Base-by-base conservation (phyloP, 1,140 invertebrate genomes). In the Triops longicaudatus region DNA sequence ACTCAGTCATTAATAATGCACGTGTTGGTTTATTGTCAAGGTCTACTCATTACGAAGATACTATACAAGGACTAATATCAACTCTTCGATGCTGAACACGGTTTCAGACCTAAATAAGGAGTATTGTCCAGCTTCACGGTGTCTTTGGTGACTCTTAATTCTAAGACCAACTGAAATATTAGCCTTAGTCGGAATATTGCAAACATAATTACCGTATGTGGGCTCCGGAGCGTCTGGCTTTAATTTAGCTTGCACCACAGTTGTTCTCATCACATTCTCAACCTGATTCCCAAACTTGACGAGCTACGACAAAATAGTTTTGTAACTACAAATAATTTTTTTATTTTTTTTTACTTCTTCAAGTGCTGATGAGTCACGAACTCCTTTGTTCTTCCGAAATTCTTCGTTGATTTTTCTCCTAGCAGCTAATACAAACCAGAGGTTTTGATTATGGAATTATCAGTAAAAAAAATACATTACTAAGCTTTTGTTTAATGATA, bases 321-420 rank as follows among this genome's bases (percentile, higher is more conserved):
- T 50, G 76, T 26, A 27, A 37, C 1, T 76, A 44, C 31, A 50
- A 76, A 22, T 26, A 44, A 78, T 73, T 1, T 73, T 42, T 76
- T 72, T 17, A 22, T 73, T 26, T 37, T 26, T 17, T 72, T 73
- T 83, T 85, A 90, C 89, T 81, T 89, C 86, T 79, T 84, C 79
- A 78, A 91, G 88, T 50, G 86, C 80, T 75, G 83, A 82, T 78
- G 80, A 77, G 79, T 91, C 85, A 63, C 81, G 82, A 12, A 90
- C 81, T 81, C 86, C 79, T 83, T 86, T 88, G 80, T 88, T 86
- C 83, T 90, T 91, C 76, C 81, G 84, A 81, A 87, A 91, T 82
- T 90, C 90, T 73, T 88, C 85, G 82, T 91, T 91, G 76, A 91
- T 90, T 82, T 87, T 88, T 26, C 83, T 73, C 81, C 89, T 86